These are phyloP conservation scores for Sebastes iracundus DNA, from an alignment of 2,797 vertebrate genomes.

Conservation along the genomic window DNA sequence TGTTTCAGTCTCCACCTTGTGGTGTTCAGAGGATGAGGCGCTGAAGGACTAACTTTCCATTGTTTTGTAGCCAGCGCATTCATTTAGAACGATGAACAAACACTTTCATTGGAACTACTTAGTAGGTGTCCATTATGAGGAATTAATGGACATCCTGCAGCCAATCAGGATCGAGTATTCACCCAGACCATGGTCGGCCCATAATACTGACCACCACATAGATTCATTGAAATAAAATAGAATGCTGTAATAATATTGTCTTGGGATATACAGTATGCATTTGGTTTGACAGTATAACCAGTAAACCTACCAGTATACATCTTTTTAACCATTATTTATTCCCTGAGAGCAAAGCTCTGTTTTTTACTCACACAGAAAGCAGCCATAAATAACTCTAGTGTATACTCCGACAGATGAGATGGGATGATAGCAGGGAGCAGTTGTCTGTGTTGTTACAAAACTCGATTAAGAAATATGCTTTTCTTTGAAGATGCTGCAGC, in stretches of 20 bases:
- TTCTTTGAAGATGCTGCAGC: slow-evolving; percentile 30
- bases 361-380: not conserved
- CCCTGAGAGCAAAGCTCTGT: not conserved
- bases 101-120: no score
- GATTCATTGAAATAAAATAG: not conserved
- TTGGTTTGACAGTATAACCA: not conserved
- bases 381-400: not conserved
- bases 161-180: no score
- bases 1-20: no score
- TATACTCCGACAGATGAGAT: slow-evolving; percentile 1
- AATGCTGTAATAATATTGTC: not conserved
- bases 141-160: no score
- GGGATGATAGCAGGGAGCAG: slow-evolving; percentile 6
- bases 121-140: no score
- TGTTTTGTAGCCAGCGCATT: no score
- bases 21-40: no score
- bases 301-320: not conserved
- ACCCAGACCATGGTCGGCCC: not conserved
- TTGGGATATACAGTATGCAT: not conserved
- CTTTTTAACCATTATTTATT: not conserved
- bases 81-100: no score
- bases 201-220: not conserved
- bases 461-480: slow-evolving; percentile 29
- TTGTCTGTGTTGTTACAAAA: slow-evolving; percentile 10
- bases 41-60: no score